Base-by-base conservation (phyloP, 2,888 invertebrate genomes). In the Copidosoma aretas region DNA sequence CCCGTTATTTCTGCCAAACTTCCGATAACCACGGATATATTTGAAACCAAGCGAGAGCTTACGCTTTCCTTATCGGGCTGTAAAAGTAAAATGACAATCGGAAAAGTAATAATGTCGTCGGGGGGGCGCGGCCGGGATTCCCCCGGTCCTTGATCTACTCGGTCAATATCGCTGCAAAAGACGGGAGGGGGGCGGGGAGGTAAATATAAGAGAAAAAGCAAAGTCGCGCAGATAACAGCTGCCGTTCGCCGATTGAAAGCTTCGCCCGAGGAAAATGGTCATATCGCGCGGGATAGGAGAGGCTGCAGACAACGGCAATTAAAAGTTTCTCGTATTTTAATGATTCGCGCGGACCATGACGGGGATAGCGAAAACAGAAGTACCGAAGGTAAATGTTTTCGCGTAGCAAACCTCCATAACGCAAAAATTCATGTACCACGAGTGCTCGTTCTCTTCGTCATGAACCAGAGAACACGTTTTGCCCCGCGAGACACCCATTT, bases 301-400 rank as follows among this genome's bases (percentile, higher is more conserved):
- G 8, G 32, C 3, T 3, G 32, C 8, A 32, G 32, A 8, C 8
- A 8, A 32, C 39, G 58, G n/a, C 60, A 68, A 64, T 68, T 63
- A 68, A 64, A 67, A 63, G 49, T 63, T 56, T 5, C 3, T 14
- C 39, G 54, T 59, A 41, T 61, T 59, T 67, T 63, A 68, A 68
- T 60, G 63, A 61, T 43, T 24, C 46, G 52, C 46, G 52, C 25
- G 46, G 53, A 10, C 46, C 43, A 24, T 21, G 39, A 17, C 25
- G 22, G 32, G 17, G n/a, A 15, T 17, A 17, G 39, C 56, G 21
- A 10, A 12, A 39, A 10, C 12, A 21, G 32, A 21, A 22, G 25
- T 19, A 17, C 17, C 19, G 14, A 19, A 19, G 25, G n/a, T n/a
- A n/a, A n/a, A n/a, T n/a, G n/a, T n/a, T n/a, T n/a, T n/a, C n/a